These are phyloP conservation scores for Pachydiplax longipennis DNA, from an alignment of 2,888 invertebrate species.

Conservation along the genomic window DNA sequence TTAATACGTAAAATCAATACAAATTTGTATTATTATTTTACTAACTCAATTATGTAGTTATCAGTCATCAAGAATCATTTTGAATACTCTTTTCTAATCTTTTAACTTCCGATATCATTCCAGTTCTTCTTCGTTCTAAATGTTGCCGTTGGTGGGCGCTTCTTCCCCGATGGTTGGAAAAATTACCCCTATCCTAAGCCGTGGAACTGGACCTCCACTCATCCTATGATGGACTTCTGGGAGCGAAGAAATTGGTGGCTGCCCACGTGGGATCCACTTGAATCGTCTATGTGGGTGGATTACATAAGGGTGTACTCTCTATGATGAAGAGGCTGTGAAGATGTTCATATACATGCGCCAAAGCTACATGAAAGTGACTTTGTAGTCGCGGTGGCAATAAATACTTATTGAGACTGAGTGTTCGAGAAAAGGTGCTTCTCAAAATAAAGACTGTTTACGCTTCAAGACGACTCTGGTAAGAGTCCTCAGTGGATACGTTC, in stretches of 20 bases:
- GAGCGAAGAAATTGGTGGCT: slow-evolving; percentile 50
- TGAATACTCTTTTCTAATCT: too few relatives aligned
- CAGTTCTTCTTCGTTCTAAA: slow-evolving; percentile 59
- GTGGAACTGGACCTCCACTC: slow-evolving; percentile 50
- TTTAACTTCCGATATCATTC: neutral
- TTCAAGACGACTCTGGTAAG: neutral
- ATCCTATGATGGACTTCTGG: slow-evolving; percentile 51
- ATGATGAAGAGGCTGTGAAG: neutral
- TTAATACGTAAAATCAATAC: too few relatives aligned
- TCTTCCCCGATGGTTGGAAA: slow-evolving; percentile 53
- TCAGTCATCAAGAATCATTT: too few relatives aligned
- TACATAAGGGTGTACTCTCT: slow-evolving; percentile 51
- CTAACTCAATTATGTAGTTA: too few relatives aligned
- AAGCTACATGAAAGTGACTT: neutral
- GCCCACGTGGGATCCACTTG: slow-evolving; percentile 51
- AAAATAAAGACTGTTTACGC: neutral
- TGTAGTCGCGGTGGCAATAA: neutral
- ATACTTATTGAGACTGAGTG: neutral
- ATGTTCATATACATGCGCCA: neutral
- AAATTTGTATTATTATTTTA: too few relatives aligned
- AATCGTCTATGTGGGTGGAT: slow-evolving; percentile 49
- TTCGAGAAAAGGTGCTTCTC: neutral
- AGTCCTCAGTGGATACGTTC: neutral
- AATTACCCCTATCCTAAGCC: slow-evolving; percentile 51
- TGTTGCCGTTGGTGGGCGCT: slow-evolving; percentile 59